Percentiles rank a stretch among this genome's conserved stretches.
phyloP scores from a whole-genome alignment of 1,140 invertebrate species.

The Agraylea sexmaculata region DNA sequence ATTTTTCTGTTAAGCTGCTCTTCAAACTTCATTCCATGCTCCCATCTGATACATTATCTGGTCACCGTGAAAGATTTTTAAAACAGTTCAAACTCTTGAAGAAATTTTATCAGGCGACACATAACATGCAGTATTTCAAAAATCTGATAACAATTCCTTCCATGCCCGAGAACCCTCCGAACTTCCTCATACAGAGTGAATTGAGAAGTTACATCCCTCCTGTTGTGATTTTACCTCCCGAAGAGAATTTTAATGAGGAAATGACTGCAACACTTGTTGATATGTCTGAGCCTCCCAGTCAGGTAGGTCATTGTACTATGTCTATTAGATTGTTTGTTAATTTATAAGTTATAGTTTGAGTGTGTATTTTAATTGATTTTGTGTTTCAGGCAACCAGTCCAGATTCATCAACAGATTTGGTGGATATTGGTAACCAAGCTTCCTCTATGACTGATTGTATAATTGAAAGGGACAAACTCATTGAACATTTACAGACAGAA shows the following conservation, averaged over 20 bases:
- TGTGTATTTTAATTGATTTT: conserved; percentile 6
- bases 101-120: conserved; percentile 86
- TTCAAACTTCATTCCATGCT: conserved; percentile 89
- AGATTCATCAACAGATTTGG: conserved; percentile 25
- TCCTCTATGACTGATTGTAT: conserved; percentile 32
- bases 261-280: conserved; percentile 57
- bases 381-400: conserved; percentile 24
- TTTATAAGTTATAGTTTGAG: conserved; percentile 11
- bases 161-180: conserved; percentile 88
- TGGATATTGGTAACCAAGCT: conserved; percentile 27
- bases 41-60: conserved; percentile 79
- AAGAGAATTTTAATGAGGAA: conserved; percentile 29
- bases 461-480: conserved; percentile 62
- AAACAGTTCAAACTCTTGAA: conserved; percentile 83
- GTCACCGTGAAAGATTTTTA: conserved; percentile 70
- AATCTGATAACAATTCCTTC: conserved; percentile 88
- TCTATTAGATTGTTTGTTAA: conserved; percentile 1
- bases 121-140: conserved; percentile 94
- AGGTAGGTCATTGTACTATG: conserved; percentile 23
- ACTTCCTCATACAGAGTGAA: conserved; percentile 78
- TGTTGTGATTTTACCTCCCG: conserved; percentile 74
- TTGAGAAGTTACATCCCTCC: conserved; percentile 88
- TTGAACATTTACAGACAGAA: conserved; percentile 69
- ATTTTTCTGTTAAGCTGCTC: conserved; percentile 90
- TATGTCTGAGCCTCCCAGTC: conserved; percentile 50